Evolutionary conservation across 2,113 vertebrate species (phyloP).

Genomic region (Cyanoderma ruficeps): DNA sequence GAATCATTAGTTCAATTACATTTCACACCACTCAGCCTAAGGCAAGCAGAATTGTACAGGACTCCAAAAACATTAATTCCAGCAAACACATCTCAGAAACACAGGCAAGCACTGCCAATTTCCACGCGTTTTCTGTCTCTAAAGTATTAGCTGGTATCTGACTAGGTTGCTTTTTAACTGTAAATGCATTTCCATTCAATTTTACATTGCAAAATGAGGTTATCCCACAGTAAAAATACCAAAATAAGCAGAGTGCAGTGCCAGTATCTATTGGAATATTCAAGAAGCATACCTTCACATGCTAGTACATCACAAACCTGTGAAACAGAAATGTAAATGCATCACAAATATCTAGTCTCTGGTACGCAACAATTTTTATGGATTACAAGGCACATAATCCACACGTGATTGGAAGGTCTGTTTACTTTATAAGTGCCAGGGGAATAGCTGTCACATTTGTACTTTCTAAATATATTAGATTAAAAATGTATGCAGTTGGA

Average conservation of each 20-base stretch:
- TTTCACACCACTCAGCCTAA: constrained; percentile 41
- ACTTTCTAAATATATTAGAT: neutral
- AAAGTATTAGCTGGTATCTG: neutral
- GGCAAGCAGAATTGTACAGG: constrained; percentile 13
- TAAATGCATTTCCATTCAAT: neutral
- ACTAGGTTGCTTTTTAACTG: neutral
- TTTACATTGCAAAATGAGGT: neutral
- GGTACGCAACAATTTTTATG: neutral
- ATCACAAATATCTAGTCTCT: neutral
- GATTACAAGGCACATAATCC: neutral
- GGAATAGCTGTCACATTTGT: neutral
- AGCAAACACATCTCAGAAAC: neutral
- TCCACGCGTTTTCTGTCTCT: neutral
- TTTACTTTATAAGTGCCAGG: neutral
- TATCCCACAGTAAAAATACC: neutral
- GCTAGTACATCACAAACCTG: neutral
- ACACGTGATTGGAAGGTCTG: neutral
- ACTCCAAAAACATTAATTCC: constrained; percentile 9
- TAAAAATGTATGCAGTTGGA: neutral
- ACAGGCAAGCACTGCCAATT: neutral
- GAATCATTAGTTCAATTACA: constrained; percentile 54
- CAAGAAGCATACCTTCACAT: neutral
- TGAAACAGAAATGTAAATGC: neutral
- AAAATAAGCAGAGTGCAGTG: neutral
- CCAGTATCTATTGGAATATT: neutral